Base-by-base conservation (phyloP, 2,113 vertebrate species). In the Arvicanthis niloticus region DNA sequence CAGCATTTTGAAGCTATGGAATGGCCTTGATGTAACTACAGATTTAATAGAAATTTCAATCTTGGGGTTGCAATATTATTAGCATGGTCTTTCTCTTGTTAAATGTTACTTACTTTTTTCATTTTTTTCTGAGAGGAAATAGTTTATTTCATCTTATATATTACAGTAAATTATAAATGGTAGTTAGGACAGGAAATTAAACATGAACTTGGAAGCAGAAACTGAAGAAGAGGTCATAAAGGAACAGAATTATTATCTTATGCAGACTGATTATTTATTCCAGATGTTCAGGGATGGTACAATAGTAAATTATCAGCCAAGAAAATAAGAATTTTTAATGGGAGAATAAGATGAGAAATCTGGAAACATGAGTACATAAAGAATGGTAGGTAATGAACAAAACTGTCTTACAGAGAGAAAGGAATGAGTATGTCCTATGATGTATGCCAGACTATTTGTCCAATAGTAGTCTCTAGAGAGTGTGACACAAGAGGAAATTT, bases 11-110 rank as follows among this genome's bases (percentile, higher is more conserved):
- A 70, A 51, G 22, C 29, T 51, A n/a, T 53, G 13, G 26, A 67
- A 53, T 22, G 40, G 1, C n/a, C 21, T 26, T 34, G 12, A 10
- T 17, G 1, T 22, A 77, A 84, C 7, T 26, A 80, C 15, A 70
- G 8, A 77, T 26, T 29, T 97, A 68, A 24, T 0, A 37, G 16
- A 86, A 94, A 88, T 17, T 37, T 3, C 0, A 3, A 31, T 40
- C 19, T 34, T 24, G 0, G 3, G 2, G n/a, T 22, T 15, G 1
- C 22, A 88, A n/a, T 7, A 12, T 77, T 4, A 45, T 24, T 16
- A 94, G 7, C n/a, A 68, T 78, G 21, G 37, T 31, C 1, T 6
- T 51, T 31, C 3, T n/a, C 13, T 94, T 67, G 4, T 73, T 26
- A 42, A 21, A 26, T 7, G 91, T 62, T 89, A 67, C 7, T 78